phyloP scores from a whole-genome alignment of 2,113 vertebrate species.

The Enhydra lutris region DNA sequence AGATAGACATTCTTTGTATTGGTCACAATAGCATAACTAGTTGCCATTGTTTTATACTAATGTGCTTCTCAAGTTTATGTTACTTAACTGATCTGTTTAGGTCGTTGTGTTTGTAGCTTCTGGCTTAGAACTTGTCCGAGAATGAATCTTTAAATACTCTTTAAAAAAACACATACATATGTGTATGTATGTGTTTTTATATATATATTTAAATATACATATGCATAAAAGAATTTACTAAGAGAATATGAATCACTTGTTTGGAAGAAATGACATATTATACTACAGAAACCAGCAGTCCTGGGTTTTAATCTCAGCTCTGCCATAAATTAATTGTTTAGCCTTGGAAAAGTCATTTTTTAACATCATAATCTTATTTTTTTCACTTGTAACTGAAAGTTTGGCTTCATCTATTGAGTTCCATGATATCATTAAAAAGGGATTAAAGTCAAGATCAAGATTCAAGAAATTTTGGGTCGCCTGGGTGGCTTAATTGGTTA shows the following conservation, averaged over 20 bases:
- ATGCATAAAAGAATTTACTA: neutral
- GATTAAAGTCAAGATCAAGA: conserved; percentile 20
- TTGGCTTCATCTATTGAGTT: neutral
- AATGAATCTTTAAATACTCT: conserved; percentile 16
- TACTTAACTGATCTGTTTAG: neutral
- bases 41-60: neutral
- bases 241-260: neutral
- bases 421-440: neutral
- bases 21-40: neutral
- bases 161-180: neutral
- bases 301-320: neutral
- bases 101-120: neutral
- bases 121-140: neutral
- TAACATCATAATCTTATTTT: neutral
- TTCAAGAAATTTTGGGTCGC: neutral
- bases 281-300: neutral
- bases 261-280: neutral
- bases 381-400: neutral
- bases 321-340: conserved; percentile 19
- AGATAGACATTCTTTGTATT: neutral
- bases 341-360: neutral
- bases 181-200: too few species aligned
- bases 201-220: neutral
- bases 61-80: neutral
- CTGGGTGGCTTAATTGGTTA: neutral